phyloP scores from a whole-genome alignment of 2,113 vertebrate genomes.

The Scomber japonicus region DNA sequence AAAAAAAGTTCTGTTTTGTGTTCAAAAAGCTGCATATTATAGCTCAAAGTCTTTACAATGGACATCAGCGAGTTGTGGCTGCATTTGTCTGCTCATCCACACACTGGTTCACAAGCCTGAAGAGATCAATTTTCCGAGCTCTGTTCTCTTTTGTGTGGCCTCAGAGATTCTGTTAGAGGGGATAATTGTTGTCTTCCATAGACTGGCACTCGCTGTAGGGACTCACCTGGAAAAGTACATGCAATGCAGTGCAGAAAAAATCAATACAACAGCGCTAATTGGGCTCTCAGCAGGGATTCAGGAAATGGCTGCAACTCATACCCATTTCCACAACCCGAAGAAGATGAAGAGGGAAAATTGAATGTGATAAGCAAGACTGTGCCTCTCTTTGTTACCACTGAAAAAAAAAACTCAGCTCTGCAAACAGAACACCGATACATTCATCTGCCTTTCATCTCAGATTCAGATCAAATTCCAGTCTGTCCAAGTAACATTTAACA shows the following conservation, averaged over 20 bases:
- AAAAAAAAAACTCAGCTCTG: conserved; percentile 12
- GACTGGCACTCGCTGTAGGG: conserved; percentile 38
- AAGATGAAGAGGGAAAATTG: conserved; percentile 48
- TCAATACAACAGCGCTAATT: conserved; percentile 70
- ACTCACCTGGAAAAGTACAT: conserved; percentile 69
- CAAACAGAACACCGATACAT: conserved; percentile 40
- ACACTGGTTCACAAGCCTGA: conserved; percentile 27
- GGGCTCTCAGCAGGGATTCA: conserved; percentile 62
- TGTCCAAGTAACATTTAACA: not conserved
- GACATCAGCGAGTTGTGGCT: not conserved
- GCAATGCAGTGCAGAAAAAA: conserved; percentile 46
- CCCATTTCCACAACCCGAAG: conserved; percentile 30
- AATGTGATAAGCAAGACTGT: conserved; percentile 41
- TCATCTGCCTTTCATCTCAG: conserved; percentile 24
- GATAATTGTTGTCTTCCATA: conserved; percentile 73
- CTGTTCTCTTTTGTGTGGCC: conserved; percentile 55
- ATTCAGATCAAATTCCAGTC: conserved; percentile 23
- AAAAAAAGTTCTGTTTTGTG: not conserved
- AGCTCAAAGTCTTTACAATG: conserved; percentile 14
- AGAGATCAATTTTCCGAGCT: conserved; percentile 69
- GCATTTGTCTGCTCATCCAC: conserved; percentile 48
- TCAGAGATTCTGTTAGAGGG: conserved; percentile 58
- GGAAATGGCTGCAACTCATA: conserved; percentile 44
- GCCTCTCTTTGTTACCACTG: conserved; percentile 32
- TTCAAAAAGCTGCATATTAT: conserved; percentile 16